Evolutionary conservation across 2,888 invertebrate species (phyloP), one percentile per base, ranked within the genome.

Genomic region (Pheosia gnoma): DNA sequence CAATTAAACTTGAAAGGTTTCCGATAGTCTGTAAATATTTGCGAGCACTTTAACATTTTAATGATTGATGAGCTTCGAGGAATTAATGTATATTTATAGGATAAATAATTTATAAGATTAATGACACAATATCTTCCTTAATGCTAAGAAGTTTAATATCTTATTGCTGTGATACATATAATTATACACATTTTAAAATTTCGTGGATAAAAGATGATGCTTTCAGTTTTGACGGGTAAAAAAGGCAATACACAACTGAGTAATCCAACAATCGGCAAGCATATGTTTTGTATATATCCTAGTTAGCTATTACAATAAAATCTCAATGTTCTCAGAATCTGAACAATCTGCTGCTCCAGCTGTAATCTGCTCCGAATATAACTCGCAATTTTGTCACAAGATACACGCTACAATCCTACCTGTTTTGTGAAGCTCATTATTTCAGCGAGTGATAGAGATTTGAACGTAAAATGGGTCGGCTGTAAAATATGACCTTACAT

Each of bases 401-500:
- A 25, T 51, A 25, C 9, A 8, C 25, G 25, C 51, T 8, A 8
- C 58, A 49, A 38, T 25, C 25, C 36, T 45, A 57, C 39, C 39
- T 58, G 39, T 51, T 36, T 52, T 38, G 25, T 45, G 5, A 45
- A 43, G 43, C 53, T 37, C 53, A 37, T 4, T 37, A 7, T 25
- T 51, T 53, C 53, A 36, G 37, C 3, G 37, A 37, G 36, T 54
- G 39, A 59, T 62, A 60, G 65, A 63, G 62, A 73, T 72, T 67
- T 70, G 60, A 49, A 57, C 57, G 61, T 70, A 55, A 63, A 72
- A 62, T 60, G 55, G 59, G 54, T 37, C 41, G 38, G 25, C 56
- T 57, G 55, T 71, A 60, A 63, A 66, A 58, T 63, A 69, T 47
- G 54, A 55, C 53, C 47, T 59, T 56, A 43, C 60, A 58, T 66